Percentiles rank a stretch among this genome's conserved stretches.
Conservation (phyloP, 2,797 vertebrate genomes). For the Hipposideros larvatus region DNA sequence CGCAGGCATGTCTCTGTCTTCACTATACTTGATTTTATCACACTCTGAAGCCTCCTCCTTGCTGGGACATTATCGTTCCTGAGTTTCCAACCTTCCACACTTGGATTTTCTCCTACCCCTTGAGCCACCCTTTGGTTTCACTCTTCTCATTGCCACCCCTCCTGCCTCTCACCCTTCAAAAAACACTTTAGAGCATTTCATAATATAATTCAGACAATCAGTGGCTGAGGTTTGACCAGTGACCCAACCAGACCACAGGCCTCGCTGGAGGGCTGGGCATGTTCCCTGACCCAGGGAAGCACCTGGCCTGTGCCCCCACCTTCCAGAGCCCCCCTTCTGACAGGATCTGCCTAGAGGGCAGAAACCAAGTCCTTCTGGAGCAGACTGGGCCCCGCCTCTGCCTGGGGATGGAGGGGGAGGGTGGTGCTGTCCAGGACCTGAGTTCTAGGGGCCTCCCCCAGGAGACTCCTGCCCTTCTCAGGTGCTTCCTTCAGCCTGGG, state of each 20-base stretch:
- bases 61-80: too few relatives aligned
- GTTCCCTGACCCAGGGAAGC: not conserved
- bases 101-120: not conserved
- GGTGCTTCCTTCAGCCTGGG: accelerated
- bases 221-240: not conserved
- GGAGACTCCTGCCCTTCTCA: not conserved
- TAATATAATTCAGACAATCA: not conserved
- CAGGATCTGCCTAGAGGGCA: not conserved
- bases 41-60: not conserved
- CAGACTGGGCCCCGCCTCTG: not conserved
- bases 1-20: not conserved
- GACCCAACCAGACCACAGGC: not conserved
- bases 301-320: not conserved
- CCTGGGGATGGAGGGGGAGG: too few relatives aligned
- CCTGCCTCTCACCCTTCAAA: not conserved
- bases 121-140: not conserved
- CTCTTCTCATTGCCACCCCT: too few relatives aligned
- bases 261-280: not conserved
- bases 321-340: not conserved
- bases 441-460: not conserved
- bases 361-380: not conserved
- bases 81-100: not conserved
- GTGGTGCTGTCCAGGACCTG: not conserved
- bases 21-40: not conserved
- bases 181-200: not conserved